These are phyloP conservation scores for Odocoileus virginianus DNA, from an alignment of 2,113 vertebrate genomes.

Conservation along the genomic window DNA sequence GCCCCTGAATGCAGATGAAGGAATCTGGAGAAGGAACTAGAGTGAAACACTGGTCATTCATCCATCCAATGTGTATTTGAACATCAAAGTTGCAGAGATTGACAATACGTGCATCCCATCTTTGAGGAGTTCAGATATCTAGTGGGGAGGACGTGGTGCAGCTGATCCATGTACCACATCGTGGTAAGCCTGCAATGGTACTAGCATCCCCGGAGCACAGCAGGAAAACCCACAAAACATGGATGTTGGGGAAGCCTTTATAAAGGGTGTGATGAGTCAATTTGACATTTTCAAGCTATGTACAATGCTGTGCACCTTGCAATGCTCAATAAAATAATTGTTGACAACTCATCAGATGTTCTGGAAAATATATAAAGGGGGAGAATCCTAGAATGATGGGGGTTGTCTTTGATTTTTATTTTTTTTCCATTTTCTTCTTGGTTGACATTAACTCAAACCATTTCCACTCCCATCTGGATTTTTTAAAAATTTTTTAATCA, in stretches of 20 bases:
- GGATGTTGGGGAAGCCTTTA: not conserved
- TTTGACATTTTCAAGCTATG: slow-evolving; percentile 20
- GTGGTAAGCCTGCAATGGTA: rapidly evolving
- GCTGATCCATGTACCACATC: rapidly evolving
- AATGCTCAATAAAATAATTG: slow-evolving; percentile 60
- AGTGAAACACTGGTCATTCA: not conserved
- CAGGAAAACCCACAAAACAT: not conserved
- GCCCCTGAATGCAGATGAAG: not conserved
- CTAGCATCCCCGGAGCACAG: not conserved
- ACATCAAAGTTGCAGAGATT: not conserved
- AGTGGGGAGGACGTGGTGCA: not conserved
- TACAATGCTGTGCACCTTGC: slow-evolving; percentile 15
- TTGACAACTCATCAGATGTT: not conserved
- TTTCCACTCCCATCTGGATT: not conserved
- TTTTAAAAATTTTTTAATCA: not conserved
- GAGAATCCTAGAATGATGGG: not conserved
- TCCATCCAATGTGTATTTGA: not conserved
- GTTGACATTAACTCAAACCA: not conserved
- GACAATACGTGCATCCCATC: not conserved
- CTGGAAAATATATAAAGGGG: not conserved
- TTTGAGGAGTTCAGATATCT: not conserved
- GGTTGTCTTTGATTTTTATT: not conserved
- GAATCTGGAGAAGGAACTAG: not conserved
- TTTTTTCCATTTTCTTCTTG: not conserved
- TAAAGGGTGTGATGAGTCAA: not conserved